Evolutionary conservation across 2,888 invertebrate genomes (phyloP).

Genomic region (Xestia rhomboidea): DNA sequence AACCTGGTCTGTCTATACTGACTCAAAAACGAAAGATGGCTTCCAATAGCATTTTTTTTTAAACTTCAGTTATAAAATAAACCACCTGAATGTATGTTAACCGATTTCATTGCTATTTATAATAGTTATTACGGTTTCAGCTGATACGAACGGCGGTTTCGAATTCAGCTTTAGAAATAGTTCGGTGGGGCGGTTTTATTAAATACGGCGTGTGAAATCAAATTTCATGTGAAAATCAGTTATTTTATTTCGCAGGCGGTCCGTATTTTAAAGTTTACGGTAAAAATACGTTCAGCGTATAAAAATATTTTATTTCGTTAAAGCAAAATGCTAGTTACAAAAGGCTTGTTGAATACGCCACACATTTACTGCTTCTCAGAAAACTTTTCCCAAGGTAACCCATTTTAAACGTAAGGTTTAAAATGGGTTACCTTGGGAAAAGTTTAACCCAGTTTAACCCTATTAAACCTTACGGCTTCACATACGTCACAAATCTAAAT

Average conservation of each 20-base stretch:
- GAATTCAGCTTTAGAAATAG: background rate
- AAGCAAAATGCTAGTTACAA: background rate
- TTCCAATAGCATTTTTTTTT: background rate
- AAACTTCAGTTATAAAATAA: background rate
- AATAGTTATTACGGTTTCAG: background rate
- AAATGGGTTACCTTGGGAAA: too few species aligned
- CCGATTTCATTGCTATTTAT: too few species aligned
- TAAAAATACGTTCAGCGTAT: background rate
- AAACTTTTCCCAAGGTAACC: background rate
- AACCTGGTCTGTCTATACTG: background rate
- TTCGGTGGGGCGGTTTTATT: background rate
- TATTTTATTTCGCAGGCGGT: background rate
- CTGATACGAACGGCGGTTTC: too few species aligned
- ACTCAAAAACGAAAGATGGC: background rate
- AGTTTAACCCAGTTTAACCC: too few species aligned
- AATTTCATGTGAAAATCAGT: background rate
- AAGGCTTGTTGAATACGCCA: background rate
- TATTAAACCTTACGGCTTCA: conserved; percentile 23
- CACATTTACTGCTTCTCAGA: background rate
- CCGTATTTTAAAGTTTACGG: background rate
- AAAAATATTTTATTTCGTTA: background rate
- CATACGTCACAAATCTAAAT: background rate
- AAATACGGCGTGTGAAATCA: too few species aligned
- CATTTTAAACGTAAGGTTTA: too few species aligned
- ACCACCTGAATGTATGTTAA: background rate